A percentile compares a stretch with the other conserved stretches of the same genome.
phyloP scores from a whole-genome alignment of 2,888 invertebrate species.

The Diogma glabrata region DNA sequence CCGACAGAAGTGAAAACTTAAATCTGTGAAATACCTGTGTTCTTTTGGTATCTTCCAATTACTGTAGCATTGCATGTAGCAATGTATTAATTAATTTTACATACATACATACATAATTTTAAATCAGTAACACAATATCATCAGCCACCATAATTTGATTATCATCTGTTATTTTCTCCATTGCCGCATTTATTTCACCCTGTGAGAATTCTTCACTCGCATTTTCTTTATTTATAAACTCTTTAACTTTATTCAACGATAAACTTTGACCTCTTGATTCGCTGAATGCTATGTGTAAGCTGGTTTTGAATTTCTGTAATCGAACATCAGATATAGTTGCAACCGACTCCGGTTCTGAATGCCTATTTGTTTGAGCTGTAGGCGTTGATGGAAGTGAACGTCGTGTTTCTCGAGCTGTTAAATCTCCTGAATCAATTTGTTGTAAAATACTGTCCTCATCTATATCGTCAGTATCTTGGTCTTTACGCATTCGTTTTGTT shows the following conservation, averaged over 20 bases:
- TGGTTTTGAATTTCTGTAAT: constrained; percentile 57
- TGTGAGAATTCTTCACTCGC: constrained; percentile 45
- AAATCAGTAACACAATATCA: constrained; percentile 72
- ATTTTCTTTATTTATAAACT: constrained; percentile 52
- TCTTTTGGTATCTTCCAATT: too few relatives aligned
- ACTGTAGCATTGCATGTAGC: too few relatives aligned
- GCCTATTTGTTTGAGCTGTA: constrained; percentile 14
- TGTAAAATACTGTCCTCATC: constrained; percentile 29
- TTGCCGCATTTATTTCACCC: constrained; percentile 65
- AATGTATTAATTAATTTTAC: too few relatives aligned
- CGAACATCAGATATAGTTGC: constrained; percentile 35
- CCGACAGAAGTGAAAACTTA: too few relatives aligned
- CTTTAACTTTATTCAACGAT: constrained; percentile 49
- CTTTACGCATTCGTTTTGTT: constrained; percentile 22
- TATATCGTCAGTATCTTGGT: constrained; percentile 6
- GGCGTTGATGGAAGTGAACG: constrained; percentile 22
- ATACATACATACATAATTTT: too few relatives aligned
- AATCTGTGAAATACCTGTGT: too few relatives aligned
- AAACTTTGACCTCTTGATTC: constrained; percentile 67
- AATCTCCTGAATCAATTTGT: constrained; percentile 31
- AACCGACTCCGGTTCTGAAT: constrained; percentile 18
- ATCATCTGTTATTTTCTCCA: constrained; percentile 73
- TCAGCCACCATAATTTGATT: constrained; percentile 90
- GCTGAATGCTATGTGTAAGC: constrained; percentile 63
- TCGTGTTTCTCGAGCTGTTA: constrained; percentile 32